Conservation (phyloP, 2,888 invertebrate genomes). For the Hyposoter didymator region DNA sequence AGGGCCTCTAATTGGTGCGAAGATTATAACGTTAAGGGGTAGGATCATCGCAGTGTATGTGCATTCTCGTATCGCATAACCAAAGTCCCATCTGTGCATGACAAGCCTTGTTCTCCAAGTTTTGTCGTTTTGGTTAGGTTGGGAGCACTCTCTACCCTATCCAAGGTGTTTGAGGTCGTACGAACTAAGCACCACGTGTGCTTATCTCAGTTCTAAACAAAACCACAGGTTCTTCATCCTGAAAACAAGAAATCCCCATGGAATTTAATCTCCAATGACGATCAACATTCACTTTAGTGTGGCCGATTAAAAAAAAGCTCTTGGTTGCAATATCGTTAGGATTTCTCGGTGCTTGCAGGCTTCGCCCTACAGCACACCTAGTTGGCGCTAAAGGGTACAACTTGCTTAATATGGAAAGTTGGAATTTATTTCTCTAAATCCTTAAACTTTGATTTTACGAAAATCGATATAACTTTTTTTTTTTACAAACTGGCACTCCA, state of each 20-base stretch:
- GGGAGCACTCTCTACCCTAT: constrained; percentile 20
- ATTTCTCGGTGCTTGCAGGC: background rate
- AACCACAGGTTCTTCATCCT: constrained; percentile 45
- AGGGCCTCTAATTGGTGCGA: background rate
- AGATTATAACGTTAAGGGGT: background rate
- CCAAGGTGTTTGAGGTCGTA: constrained; percentile 18
- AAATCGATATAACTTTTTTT: too few species aligned
- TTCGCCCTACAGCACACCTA: too few species aligned
- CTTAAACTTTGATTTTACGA: too few species aligned
- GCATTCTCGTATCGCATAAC: constrained; percentile 62
- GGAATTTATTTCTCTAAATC: too few species aligned
- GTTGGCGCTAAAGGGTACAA: too few species aligned
- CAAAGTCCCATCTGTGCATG: constrained; percentile 75
- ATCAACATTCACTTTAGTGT: background rate
- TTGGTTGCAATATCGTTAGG: background rate
- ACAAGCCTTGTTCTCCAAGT: constrained; percentile 78
- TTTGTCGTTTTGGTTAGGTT: constrained; percentile 57
- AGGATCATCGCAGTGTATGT: constrained; percentile 42
- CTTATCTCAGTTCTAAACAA: constrained; percentile 42
- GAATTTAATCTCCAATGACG: background rate
- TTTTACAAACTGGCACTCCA: too few species aligned
- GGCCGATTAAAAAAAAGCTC: background rate
- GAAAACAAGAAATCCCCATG: constrained; percentile 3
- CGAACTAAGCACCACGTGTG: constrained; percentile 7
- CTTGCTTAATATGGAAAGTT: too few species aligned